Base-by-base conservation (phyloP, 2,888 invertebrate species). In the Lochmaea crataegi region DNA sequence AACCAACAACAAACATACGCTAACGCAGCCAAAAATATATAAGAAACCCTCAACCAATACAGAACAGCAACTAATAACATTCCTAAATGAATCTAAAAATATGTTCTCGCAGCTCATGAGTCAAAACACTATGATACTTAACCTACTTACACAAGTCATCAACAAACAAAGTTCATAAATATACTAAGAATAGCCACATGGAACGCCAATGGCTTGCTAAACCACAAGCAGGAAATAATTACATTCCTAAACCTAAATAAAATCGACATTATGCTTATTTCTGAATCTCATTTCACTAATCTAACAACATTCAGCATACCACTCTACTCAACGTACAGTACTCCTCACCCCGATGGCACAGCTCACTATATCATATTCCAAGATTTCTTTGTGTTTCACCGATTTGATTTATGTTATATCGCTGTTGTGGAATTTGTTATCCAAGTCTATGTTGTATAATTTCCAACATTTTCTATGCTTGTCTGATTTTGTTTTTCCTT, bases 131-230 rank as follows among this genome's bases (percentile, higher is more conserved):
- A 60, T 26, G 60, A 26, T 60, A 60, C 38, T 60, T 7, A 60
- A 60, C 14, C 32, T 32, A 38, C 45, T 42, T 9, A 64, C 45
- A 48, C 41, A 51, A n/a, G n/a, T n/a, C n/a, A n/a, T n/a, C n/a
- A n/a, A n/a, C n/a, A n/a, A n/a, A n/a, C n/a, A n/a, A n/a, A n/a
- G n/a, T n/a, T n/a, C n/a, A n/a, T n/a, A n/a, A n/a, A n/a, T n/a
- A n/a, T n/a, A n/a, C n/a, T n/a, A 0, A 69, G 63, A 42, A 64
- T 69, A 14, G 69, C 64, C 2, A 65, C 65, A 16, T 71, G 71
- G 71, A 70, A 70, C 26, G 65, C 70, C 45, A 70, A 70, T 38
- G 65, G 65, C 12, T 38, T 70, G n/a, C 65, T 65, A 7, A 64
- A 65, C 18, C 65, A 70, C n/a, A 63, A 63, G 41, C 61, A 69